phyloP scores from a whole-genome alignment of 2,113 vertebrate genomes.

The Globicephala melas region DNA sequence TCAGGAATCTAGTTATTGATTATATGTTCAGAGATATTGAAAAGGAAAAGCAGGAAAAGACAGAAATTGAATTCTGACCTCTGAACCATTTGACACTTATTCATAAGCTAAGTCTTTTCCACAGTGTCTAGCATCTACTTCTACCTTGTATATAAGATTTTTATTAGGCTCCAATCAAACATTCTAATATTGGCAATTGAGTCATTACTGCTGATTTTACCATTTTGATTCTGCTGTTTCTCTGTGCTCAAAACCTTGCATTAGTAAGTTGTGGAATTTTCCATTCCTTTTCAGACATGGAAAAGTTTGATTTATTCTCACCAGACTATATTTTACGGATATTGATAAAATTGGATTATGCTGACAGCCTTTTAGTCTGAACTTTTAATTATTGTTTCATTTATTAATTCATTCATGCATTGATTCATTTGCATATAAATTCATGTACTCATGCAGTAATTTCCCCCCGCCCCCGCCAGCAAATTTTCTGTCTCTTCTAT shows the following conservation, averaged over 20 bases:
- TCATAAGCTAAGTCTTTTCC: not conserved
- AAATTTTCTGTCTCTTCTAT: not conserved
- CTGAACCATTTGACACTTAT: not conserved
- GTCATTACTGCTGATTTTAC: not conserved
- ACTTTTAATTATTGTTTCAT: conserved; percentile 32
- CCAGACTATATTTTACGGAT: not conserved
- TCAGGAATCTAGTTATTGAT: not conserved
- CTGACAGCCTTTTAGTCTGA: not conserved
- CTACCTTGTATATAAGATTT: not conserved
- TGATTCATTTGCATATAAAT: conserved; percentile 28
- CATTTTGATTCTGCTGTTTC: not conserved
- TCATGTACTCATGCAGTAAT: not conserved
- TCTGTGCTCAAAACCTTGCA: not conserved
- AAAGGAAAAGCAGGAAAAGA: not conserved
- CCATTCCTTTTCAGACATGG: not conserved
- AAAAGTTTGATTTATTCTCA: not conserved
- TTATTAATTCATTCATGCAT: conserved; percentile 16
- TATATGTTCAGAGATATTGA: not conserved
- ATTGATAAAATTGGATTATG: conserved; percentile 3
- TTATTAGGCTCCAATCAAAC: not conserved
- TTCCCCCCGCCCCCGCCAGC: not conserved
- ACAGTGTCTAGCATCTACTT: not conserved
- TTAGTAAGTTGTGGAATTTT: not conserved
- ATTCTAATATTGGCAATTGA: not conserved
- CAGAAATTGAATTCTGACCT: not conserved